A percentile compares a stretch with the other conserved stretches of the same genome.
These are phyloP conservation scores for Limnephilus auricula DNA, from an alignment of 2,888 invertebrate genomes.

Conservation along the genomic window DNA sequence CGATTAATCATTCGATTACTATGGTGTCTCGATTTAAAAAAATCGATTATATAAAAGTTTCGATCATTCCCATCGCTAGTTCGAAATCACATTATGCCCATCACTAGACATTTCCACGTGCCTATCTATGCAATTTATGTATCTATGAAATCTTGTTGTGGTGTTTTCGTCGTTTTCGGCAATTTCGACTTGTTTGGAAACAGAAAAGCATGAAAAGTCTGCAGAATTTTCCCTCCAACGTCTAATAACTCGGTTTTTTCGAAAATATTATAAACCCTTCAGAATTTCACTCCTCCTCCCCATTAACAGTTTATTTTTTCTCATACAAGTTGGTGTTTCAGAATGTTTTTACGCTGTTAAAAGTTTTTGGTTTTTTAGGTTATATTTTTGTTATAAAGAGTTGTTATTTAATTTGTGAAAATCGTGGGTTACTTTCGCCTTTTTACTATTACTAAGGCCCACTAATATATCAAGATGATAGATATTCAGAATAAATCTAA, in stretches of 20 bases:
- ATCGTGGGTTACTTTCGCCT: neutral
- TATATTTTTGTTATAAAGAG: neutral
- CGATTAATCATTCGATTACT: too few relatives aligned
- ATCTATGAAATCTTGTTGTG: neutral
- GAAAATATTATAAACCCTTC: neutral
- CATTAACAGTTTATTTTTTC: neutral
- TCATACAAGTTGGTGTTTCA: neutral
- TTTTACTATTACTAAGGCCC: neutral
- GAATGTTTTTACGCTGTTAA: neutral
- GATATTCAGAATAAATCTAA: slow-evolving; percentile 2
- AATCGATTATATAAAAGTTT: too few relatives aligned
- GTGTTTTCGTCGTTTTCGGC: neutral
- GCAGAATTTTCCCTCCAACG: neutral
- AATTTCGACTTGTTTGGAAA: neutral
- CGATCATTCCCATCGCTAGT: too few relatives aligned
- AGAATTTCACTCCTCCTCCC: neutral
- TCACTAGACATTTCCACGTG: neutral
- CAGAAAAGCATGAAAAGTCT: neutral
- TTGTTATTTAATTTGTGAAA: neutral
- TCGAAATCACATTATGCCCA: too few relatives aligned
- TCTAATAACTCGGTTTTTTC: neutral
- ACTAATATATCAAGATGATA: neutral
- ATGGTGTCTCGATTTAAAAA: too few relatives aligned
- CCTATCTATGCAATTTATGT: too few relatives aligned
- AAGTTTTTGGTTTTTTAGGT: neutral